These are phyloP conservation scores for Semnornis frantzii DNA, from an alignment of 2,113 vertebrate genomes.

Conservation along the genomic window DNA sequence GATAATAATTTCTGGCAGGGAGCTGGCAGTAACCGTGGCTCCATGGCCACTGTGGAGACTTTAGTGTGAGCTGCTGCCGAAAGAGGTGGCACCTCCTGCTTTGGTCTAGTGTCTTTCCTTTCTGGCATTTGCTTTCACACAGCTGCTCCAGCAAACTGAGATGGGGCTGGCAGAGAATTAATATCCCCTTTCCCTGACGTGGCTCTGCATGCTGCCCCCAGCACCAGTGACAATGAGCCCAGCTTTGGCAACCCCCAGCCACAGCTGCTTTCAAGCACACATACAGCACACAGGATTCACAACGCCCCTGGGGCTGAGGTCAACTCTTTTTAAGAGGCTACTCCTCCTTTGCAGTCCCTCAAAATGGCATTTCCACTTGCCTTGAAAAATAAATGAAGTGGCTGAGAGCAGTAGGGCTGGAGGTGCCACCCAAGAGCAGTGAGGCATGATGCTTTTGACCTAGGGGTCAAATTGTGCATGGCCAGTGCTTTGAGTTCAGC, in stretches of 20 bases:
- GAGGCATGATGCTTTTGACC: rapidly evolving
- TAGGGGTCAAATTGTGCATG: not conserved
- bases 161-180: not conserved
- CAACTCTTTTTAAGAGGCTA: not conserved
- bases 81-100: not conserved
- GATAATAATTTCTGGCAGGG: not conserved
- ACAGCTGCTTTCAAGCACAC: rapidly evolving
- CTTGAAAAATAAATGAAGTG: not conserved
- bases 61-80: not conserved
- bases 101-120: not conserved
- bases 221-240: not conserved
- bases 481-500: not conserved
- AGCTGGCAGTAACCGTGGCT: not conserved
- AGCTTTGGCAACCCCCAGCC: not conserved
- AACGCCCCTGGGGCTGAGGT: rapidly evolving
- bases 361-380: not conserved
- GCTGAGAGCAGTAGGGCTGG: not conserved
- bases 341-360: not conserved
- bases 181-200: not conserved
- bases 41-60: rapidly evolving
- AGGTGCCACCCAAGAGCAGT: not conserved
- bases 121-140: not conserved
- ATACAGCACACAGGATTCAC: rapidly evolving
- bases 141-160: not conserved
- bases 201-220: not conserved